Evolutionary conservation across 2,113 vertebrate genomes (phyloP), one percentile per base, ranked within the genome.

Genomic region (Tonatia bakeri): DNA sequence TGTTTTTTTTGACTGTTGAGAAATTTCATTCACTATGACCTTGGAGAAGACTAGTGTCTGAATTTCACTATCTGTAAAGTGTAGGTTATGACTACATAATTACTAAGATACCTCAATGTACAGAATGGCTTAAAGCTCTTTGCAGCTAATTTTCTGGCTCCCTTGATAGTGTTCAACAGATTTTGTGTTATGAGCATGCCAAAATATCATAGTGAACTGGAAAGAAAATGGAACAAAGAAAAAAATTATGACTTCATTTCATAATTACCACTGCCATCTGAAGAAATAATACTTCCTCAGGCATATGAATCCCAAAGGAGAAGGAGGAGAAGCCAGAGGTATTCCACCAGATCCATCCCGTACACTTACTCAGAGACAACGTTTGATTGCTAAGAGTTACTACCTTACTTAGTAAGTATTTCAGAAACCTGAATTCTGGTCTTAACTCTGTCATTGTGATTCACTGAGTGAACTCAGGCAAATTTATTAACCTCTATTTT

Each of bases 61-160:
- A 67, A 72, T 92, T 84, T 72, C 31, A 33, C 64, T 76, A 16
- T 84, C 33, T 88, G 5, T 73, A 91, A 92, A 93, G 54, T 87
- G 45, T 95, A 50, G 45, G 26, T 4, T 93, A 64, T 89, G 82
- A 61, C 50, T 91, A 87, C 43, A 54, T 80, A 76, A 96, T 81
- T 93, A 70, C 28, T 38, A 87, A 97, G 43, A 70, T 85, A 90
- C 45, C 38, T 92, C 28, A 38, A 83, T 31, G 50, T 84, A 76
- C 90, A 38, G 93, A 89, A 75, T 93, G 45, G 10, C 28, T 76
- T 87, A 65, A 90, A 15, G 13, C 26, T 97, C 64, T 91, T 52
- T 93, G 59, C 36, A 72, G 69, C 38, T 94, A 94, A 95, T 89
- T 94, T 89, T 36, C 64, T 94, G 50, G 31, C 43, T 96, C 56